Evolutionary conservation across 2,888 invertebrate species (phyloP), one percentile per base, ranked within the genome.

Genomic region (Pandemis heparana): DNA sequence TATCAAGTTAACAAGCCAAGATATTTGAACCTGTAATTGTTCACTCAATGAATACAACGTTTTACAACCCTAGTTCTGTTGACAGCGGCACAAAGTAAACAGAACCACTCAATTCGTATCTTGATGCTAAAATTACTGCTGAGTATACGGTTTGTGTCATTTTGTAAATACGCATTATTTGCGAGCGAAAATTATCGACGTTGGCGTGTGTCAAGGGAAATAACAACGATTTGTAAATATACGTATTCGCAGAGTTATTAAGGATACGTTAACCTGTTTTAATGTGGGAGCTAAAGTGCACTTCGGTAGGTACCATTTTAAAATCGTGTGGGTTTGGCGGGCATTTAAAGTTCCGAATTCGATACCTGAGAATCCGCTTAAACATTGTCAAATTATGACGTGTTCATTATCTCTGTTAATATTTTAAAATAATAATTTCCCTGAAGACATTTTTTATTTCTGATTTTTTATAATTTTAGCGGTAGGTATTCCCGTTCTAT

Each of bases 131-230:
- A 89, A 88, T 85, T 77, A 80, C 77, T 85, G 82, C 77, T 75
- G 75, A 75, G 80, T 84, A 80, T 84, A 80, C 83, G 82, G 82
- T 85, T 78, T 84, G 84, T 85, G 87, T 83, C 82, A 81, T 81
- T 82, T 82, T 77, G 79, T 81, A 78, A 82, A 82, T 80, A 78
- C 80, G 62, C 76, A 79, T 75, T 77, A 74, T 74, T 74, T 53
- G 23, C 64, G 51, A 51, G 66, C 62, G 65, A 59, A 74, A 75
- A 76, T 78, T 71, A 71, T 77, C 75, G 75, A 73, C 77, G 74
- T 78, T 79, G 77, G 75, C 48, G 64, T 51, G 59, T 69, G 73
- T 60, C 64, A 51, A 41, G 6, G 51, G 10, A 74, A 73, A 74
- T 62, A 51, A 74, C 41, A 64, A 63, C 56, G n/a, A 46, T 68